A percentile compares a stretch with the other conserved stretches of the same genome.
Conservation (phyloP, 2,113 vertebrate genomes). For the Varanus komodoensis region DNA sequence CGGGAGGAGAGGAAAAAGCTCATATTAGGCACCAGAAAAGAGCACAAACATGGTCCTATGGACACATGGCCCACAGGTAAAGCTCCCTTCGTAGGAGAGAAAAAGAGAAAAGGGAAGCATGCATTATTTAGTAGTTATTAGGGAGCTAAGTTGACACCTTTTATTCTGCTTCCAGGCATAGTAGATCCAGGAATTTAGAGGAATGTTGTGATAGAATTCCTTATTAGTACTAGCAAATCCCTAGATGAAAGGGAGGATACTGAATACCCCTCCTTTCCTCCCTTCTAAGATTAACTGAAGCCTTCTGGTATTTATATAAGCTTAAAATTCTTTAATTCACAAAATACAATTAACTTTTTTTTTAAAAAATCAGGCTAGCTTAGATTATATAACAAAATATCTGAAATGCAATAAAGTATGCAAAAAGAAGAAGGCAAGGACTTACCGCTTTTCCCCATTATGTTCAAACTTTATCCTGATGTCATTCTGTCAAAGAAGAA, state of each 20-base stretch:
- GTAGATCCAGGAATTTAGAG: not conserved
- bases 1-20: not conserved
- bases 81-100: not conserved
- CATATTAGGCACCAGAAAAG: not conserved
- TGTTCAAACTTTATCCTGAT: conserved; percentile 98
- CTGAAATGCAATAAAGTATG: not conserved
- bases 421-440: conserved; percentile 17
- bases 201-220: not conserved
- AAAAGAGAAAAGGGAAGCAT: not conserved
- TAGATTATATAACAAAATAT: not conserved
- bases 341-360: not conserved
- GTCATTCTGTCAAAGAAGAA: conserved; percentile 83
- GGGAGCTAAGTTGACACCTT: not conserved
- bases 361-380: not conserved
- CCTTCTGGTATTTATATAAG: not conserved
- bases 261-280: not conserved
- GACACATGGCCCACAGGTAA: not conserved
- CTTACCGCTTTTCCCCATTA: conserved; percentile 92
- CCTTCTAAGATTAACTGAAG: not conserved
- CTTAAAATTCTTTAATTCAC: not conserved
- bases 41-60: not conserved
- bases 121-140: not conserved
- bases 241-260: not conserved
- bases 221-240: not conserved
- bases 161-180: not conserved